These are phyloP conservation scores for Amphiprion clarkii DNA, from an alignment of 2,797 vertebrate genomes.

Conservation along the genomic window DNA sequence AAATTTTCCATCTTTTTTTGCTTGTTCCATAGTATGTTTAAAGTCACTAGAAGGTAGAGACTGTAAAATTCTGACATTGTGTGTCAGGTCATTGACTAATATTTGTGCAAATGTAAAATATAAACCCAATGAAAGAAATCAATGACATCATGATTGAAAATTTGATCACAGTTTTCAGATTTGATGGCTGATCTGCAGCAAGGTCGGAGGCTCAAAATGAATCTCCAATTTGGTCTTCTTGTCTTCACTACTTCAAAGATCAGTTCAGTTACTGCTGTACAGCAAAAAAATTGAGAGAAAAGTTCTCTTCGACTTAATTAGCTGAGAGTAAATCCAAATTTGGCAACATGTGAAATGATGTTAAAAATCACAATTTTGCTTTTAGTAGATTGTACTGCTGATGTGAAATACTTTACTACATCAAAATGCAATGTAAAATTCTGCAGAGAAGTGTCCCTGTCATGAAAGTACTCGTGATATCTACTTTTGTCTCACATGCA, in stretches of 20 bases:
- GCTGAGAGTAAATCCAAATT: neutral
- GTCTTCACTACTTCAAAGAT: neutral
- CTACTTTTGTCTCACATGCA: conserved; percentile 28
- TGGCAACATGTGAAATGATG: neutral
- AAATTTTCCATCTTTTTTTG: too few species aligned
- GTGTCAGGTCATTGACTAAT: too few species aligned
- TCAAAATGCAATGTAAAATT: conserved; percentile 4
- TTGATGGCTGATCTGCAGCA: too few species aligned
- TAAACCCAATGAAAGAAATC: neutral
- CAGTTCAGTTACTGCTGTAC: neutral
- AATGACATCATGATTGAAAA: neutral
- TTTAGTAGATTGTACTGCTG: conserved; percentile 1
- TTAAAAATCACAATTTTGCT: neutral
- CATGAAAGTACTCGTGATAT: conserved; percentile 15
- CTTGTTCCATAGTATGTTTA: too few species aligned
- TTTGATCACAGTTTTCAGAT: too few species aligned
- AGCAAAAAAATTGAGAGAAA: too few species aligned
- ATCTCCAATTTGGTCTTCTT: neutral
- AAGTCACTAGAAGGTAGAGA: too few species aligned
- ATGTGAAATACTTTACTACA: conserved; percentile 6
- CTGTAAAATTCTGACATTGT: too few species aligned
- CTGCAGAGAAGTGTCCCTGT: conserved; percentile 5
- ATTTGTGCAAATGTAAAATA: neutral
- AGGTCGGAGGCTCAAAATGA: too few species aligned
- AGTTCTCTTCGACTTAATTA: too few species aligned